phyloP scores from a whole-genome alignment of 2,113 vertebrate genomes.

The Amia ocellicauda region DNA sequence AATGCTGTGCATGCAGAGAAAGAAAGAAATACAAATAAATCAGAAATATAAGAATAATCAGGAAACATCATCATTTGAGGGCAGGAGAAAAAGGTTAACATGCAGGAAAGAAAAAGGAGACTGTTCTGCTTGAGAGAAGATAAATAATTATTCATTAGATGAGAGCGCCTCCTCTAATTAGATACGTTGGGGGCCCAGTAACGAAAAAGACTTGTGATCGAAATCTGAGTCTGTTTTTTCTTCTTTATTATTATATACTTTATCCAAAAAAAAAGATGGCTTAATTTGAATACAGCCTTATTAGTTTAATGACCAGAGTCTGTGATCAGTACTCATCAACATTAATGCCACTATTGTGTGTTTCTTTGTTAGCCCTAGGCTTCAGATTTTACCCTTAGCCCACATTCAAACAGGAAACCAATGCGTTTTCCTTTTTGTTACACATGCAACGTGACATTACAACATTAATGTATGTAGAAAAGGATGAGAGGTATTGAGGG shows the following conservation, averaged over 20 bases:
- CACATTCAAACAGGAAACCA: constrained; percentile 48
- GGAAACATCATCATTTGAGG: constrained; percentile 25
- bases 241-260: too few relatives aligned
- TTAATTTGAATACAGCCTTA: constrained; percentile 92
- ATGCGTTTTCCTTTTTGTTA: constrained; percentile 55
- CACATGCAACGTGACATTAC: constrained; percentile 66
- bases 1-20: too few relatives aligned
- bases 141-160: constrained; percentile 68
- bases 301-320: constrained; percentile 95
- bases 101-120: constrained; percentile 28
- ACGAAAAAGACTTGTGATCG: constrained; percentile 36
- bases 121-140: constrained; percentile 57
- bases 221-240: constrained; percentile 45
- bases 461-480: constrained; percentile 66
- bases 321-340: constrained; percentile 96
- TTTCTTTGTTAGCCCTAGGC: constrained; percentile 77
- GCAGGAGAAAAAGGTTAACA: constrained; percentile 24
- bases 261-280: constrained; percentile 45
- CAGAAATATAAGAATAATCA: constrained; percentile 10
- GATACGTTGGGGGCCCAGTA: constrained; percentile 43
- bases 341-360: constrained; percentile 77
- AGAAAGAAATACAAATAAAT: constrained; percentile 11
- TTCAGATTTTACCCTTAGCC: constrained; percentile 50
- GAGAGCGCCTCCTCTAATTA: constrained; percentile 56
- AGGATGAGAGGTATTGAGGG: constrained; percentile 42